Evolutionary conservation across 2,888 invertebrate species (phyloP), one percentile per base, ranked within the genome.

Genomic region (Chloromyia formosa): DNA sequence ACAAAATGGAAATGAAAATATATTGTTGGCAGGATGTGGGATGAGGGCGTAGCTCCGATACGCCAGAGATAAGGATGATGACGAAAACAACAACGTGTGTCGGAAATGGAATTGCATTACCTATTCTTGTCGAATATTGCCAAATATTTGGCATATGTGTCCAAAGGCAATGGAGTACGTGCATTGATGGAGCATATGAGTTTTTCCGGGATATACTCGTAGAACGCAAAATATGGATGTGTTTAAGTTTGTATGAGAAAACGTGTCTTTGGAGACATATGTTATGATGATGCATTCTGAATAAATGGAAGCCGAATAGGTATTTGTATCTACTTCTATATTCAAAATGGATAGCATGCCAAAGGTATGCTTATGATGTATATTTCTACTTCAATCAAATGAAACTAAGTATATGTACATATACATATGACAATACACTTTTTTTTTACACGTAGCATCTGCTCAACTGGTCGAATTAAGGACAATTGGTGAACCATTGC

Each of bases 121-220:
- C 27, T 23, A 60, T 60, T 60, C 60, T 60, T 42, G 14, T 62
- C 62, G 42, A 14, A 62, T 23, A 23, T 60, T 40, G 62, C 35
- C 7, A 7, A 42, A 62, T 42, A 40, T 62, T 62, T 18, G 27
- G 60, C 12, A 60, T 60, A 60, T 22, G 40, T 62, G 1, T 10
- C 42, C 42, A 10, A 23, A 35, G 27, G 27, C 10, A 23, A 60
- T 58, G 22, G 4, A 58, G n/a, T 62, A 62, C 42, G 62, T 62
- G 62, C 40, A 62, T 40, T 16, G 62, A 16, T 3, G 16, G 3
- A 62, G 18, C 40, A 62, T 18, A 18, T 62, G 62, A 18, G 12
- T 40, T 62, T 62, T 62, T 35, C 23, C 27, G 7, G 27, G 7
- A 7, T 22, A 20, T 54, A n/a, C 18, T 54, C 54, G 18, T 22